A percentile compares a stretch with the other conserved stretches of the same genome.
phyloP scores from a whole-genome alignment of 2,888 invertebrate species.

The Esperia sulphurella region DNA sequence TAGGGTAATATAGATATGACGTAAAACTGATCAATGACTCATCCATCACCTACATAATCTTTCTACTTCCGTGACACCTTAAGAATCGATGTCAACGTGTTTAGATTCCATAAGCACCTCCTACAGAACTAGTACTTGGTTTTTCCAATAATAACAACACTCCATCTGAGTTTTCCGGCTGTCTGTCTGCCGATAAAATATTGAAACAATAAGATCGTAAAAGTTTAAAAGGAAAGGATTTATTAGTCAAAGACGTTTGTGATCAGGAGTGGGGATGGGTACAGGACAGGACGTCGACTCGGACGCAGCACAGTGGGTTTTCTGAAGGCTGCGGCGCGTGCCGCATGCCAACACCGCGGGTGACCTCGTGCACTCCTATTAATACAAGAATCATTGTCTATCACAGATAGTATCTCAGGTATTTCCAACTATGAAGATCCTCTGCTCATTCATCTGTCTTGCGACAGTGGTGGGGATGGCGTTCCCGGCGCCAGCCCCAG shows the following conservation, averaged over 20 bases:
- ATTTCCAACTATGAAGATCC: constrained; percentile 61
- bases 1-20: too few relatives aligned
- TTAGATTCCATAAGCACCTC: constrained; percentile 22
- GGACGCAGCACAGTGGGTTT: constrained; percentile 70
- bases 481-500: constrained; percentile 45
- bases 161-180: constrained; percentile 42
- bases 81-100: constrained; percentile 26
- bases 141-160: constrained; percentile 53
- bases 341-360: constrained; percentile 71
- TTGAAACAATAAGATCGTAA: constrained; percentile 58
- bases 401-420: constrained; percentile 56
- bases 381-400: constrained; percentile 65
- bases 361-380: constrained; percentile 75
- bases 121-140: constrained; percentile 31
- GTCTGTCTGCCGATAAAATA: constrained; percentile 26
- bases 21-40: not conserved
- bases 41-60: not conserved
- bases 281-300: constrained; percentile 61
- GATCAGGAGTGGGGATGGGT: constrained; percentile 50
- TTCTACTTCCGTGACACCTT: constrained; percentile 20
- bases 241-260: not conserved
- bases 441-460: constrained; percentile 49
- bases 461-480: constrained; percentile 30
- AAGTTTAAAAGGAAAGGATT: constrained; percentile 47
- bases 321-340: constrained; percentile 78